phyloP scores from a whole-genome alignment of 2,113 vertebrate species.

The Pollachius pollachius region DNA sequence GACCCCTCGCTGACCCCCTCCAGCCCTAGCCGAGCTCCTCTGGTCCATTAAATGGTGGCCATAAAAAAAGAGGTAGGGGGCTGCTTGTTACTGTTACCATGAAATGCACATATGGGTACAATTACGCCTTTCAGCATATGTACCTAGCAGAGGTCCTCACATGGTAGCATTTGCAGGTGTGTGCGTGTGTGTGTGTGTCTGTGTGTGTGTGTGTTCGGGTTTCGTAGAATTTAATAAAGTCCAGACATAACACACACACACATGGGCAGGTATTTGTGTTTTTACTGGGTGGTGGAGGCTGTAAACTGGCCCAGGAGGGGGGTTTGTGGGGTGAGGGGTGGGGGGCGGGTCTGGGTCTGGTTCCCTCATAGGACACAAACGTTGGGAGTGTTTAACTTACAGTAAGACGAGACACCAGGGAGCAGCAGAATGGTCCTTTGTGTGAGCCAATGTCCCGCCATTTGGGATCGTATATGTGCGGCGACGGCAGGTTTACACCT shows the following conservation, averaged over 20 bases:
- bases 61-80: slow-evolving; percentile 42
- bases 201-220: too few species aligned
- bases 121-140: slow-evolving; percentile 72
- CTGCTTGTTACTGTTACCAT: slow-evolving; percentile 68
- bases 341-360: too few species aligned
- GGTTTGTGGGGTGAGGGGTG: slow-evolving; percentile 19
- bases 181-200: slow-evolving; percentile 25
- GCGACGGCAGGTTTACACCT: too few species aligned
- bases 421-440: too few species aligned
- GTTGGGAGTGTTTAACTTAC: too few species aligned
- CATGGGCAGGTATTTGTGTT: slow-evolving; percentile 38
- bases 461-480: too few species aligned
- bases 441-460: too few species aligned
- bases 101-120: slow-evolving; percentile 75
- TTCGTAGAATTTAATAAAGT: slow-evolving; percentile 63
- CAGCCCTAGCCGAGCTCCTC: slow-evolving; percentile 18
- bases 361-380: too few species aligned
- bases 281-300: slow-evolving; percentile 60
- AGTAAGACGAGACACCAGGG: too few species aligned
- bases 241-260: slow-evolving; percentile 50
- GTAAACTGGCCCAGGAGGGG: slow-evolving; percentile 48
- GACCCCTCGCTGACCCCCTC: slow-evolving; percentile 49
- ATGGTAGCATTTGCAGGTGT: slow-evolving; percentile 73
- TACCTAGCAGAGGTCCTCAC: slow-evolving; percentile 79
- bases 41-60: slow-evolving; percentile 50